Evolutionary conservation across 2,113 vertebrate species (phyloP), one percentile per base, ranked within the genome.

Genomic region (Phyllostomus discolor): DNA sequence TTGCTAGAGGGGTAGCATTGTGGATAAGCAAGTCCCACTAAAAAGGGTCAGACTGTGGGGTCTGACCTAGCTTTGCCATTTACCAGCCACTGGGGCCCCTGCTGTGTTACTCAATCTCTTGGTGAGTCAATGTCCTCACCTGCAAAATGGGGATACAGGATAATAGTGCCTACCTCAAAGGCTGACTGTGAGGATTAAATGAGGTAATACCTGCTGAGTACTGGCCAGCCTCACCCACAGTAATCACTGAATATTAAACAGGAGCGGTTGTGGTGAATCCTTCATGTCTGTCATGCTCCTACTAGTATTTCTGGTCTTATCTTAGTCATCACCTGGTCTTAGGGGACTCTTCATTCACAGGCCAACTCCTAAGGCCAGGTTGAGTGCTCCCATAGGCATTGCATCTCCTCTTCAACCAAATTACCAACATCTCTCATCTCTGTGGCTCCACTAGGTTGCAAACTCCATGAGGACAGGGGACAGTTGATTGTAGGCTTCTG

Each of bases 291-390:
- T 7, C 17, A n/a, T 54, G 24, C 64, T 94, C 73, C 10, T 33
- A n/a, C 87, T 81, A 81, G 94, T 70, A 81, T 73, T 95, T 90
- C 90, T 75, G 94, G 90, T 93, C 26, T 87, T 79, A 87, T 26
- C 33, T 69, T 86, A 84, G 82, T 93, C 88, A 87, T 50, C 59
- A 46, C 54, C 35, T 89, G 52, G 50, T 78, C 73, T 52, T 35
- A 50, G 64, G 72, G 62, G 35, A 12, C 57, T 79, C 64, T 92
- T 14, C 50, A 64, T 38, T 35, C 19, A 33, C 50, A 15, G 43
- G 73, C 26, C 43, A 31, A 38, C 54, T 76, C 31, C 79, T 6
- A 19, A 38, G 46, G 75, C 2, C 2, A 0, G 7, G 8, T 5
- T 41, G 62, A 4, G 43, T 15, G 17, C 12, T 66, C 72, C 33